A percentile compares a stretch with the other conserved stretches of the same genome.
These are phyloP conservation scores for Clarias batrachus DNA, from an alignment of 2,113 vertebrate genomes.

Conservation along the genomic window DNA sequence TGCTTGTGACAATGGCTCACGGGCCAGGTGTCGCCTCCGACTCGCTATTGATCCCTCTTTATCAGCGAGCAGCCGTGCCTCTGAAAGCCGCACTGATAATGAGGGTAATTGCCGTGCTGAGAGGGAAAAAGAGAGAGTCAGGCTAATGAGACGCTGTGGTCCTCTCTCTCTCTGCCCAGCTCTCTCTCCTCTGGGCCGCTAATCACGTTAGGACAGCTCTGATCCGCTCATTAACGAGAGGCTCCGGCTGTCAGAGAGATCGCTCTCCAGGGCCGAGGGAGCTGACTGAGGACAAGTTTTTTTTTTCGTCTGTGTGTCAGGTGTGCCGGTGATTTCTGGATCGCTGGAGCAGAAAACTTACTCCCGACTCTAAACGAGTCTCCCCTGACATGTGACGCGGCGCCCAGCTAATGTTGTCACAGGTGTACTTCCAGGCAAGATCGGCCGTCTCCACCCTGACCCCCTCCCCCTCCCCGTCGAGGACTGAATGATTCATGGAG, in stretches of 20 bases:
- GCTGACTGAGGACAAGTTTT: slow-evolving; percentile 25
- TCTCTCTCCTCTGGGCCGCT: slow-evolving; percentile 19
- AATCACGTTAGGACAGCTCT: slow-evolving; percentile 28
- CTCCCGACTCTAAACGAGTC: slow-evolving; percentile 30
- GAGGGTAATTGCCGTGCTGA: slow-evolving; percentile 44
- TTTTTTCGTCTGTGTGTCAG: slow-evolving; percentile 34
- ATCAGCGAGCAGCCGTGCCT: slow-evolving; percentile 45
- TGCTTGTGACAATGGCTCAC: slow-evolving; percentile 40
- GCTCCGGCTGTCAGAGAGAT: slow-evolving; percentile 29
- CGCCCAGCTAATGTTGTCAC: slow-evolving; percentile 51
- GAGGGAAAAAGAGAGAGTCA: neutral
- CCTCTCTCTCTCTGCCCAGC: neutral
- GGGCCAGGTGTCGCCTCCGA: slow-evolving; percentile 53
- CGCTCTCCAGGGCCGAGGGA: slow-evolving; percentile 18
- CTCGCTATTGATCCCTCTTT: slow-evolving; percentile 56
- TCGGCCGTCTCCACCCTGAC: slow-evolving; percentile 7
- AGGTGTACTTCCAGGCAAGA: slow-evolving; percentile 49
- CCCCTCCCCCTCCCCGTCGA: neutral
- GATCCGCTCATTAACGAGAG: slow-evolving; percentile 33
- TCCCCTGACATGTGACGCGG: slow-evolving; percentile 33
- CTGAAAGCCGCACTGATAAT: slow-evolving; percentile 54
- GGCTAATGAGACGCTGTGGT: slow-evolving; percentile 4
- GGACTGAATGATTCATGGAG: slow-evolving; percentile 54
- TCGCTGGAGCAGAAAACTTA: slow-evolving; percentile 37
- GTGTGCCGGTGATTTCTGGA: slow-evolving; percentile 38